Evolutionary conservation across 2,113 vertebrate species (phyloP), one percentile per base, ranked within the genome.

Genomic region (Apteryx owenii): DNA sequence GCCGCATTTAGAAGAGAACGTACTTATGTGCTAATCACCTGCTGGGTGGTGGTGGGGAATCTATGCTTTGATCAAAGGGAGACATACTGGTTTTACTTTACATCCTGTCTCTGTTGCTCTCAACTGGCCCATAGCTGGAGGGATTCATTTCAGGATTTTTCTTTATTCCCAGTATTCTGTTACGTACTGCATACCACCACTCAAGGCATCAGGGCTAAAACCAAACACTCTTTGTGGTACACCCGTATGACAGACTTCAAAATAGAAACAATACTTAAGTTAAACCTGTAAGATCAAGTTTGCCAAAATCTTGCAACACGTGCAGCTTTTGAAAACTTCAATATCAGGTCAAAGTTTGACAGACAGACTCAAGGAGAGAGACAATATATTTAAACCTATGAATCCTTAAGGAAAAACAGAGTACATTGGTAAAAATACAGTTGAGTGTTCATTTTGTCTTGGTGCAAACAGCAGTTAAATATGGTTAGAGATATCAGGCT

Each of bases 281-380:
- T 95, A 97, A 98, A 98, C 95, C 96, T 98, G 96, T 81, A 98
- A 98, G 98, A 98, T 98, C 98, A 98, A 97, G 96, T 98, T 97
- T 96, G 86, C 97, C 81, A 79, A 97, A 96, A 96, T 96, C 96
- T 95, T 77, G 60, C 91, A 97, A 98, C 56, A 85, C 79, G 88
- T 25, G 72, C 95, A 98, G 97, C 97, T 98, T 98, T 98, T 95
- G 97, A 97, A 79, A 97, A 96, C 86, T 94, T 93, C 94, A 95
- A 92, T 82, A 85, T 88, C 81, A 97, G 93, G 97, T 96, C 97
- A 78, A 91, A 73, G 71, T 97, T 89, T 91, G 94, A 96, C 65
- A 62, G 86, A 86, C 68, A 91, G 92, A 93, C 56, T 94, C 20
- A 62, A 96, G 91, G 51, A 87, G 82, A 91, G 73, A 84, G 10